Conservation (phyloP, 2,888 invertebrate genomes). For the Acleris holmiana region DNA sequence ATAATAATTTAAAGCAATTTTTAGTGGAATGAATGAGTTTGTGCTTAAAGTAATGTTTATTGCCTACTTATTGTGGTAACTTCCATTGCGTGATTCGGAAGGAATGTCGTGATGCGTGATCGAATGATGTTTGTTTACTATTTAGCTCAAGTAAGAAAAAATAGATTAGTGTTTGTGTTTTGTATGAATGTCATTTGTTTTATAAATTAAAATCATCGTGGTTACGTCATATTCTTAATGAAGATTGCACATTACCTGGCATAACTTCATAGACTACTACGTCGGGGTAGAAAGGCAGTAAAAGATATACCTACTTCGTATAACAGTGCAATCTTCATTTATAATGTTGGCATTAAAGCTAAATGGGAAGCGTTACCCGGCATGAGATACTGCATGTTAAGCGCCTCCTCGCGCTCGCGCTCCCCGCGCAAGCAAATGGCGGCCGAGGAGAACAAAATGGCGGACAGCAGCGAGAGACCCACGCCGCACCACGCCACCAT, state of each 20-base stretch:
- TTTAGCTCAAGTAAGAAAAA: too few relatives aligned
- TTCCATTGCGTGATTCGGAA: too few relatives aligned
- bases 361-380: conserved; percentile 87
- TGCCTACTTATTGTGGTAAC: too few relatives aligned
- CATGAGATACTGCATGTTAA: conserved; percentile 99
- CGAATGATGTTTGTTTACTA: too few relatives aligned
- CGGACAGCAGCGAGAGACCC: conserved; percentile 94
- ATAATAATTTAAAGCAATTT: too few relatives aligned
- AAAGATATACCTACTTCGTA: too few relatives aligned
- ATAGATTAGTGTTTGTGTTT: conserved; percentile 47
- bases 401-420: conserved; percentile 96
- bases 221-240: not conserved
- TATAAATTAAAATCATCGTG: conserved; percentile 42
- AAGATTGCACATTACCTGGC: not conserved
- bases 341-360: conserved; percentile 33
- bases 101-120: too few relatives aligned
- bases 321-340: conserved; percentile 12
- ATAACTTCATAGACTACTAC: too few relatives aligned
- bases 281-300: too few relatives aligned
- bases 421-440: conserved; percentile 97
- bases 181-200: conserved; percentile 2
- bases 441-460: conserved; percentile 96
- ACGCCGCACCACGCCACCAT: conserved; percentile 98
- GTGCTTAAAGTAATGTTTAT: too few relatives aligned
- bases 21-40: too few relatives aligned